These are phyloP conservation scores for Scartelaos histophorus DNA, from an alignment of 2,113 vertebrate genomes.

Conservation along the genomic window DNA sequence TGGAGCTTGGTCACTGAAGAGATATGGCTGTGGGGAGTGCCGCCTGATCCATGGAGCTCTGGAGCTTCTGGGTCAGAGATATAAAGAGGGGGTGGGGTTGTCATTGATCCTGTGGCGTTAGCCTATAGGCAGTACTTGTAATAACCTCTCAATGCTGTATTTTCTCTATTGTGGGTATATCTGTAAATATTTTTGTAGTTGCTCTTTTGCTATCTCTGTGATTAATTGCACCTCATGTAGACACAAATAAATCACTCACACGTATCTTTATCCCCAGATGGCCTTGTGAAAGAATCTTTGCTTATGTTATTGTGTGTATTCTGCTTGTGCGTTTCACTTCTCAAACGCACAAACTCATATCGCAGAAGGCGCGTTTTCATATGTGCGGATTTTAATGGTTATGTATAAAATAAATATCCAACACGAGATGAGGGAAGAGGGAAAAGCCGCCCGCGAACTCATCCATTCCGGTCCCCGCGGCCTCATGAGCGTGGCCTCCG, in stretches of 20 bases:
- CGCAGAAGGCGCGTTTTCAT: constrained; percentile 44
- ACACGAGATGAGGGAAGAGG: constrained; percentile 46
- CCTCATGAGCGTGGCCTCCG: constrained; percentile 51
- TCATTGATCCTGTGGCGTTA: constrained; percentile 71
- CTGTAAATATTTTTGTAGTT: constrained; percentile 40
- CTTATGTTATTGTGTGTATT: constrained; percentile 19
- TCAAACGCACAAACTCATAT: constrained; percentile 23
- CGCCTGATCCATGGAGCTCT: constrained; percentile 30
- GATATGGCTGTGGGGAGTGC: constrained; percentile 45
- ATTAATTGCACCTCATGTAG: constrained; percentile 61
- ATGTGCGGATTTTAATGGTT: constrained; percentile 2
- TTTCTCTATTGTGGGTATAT: constrained; percentile 11
- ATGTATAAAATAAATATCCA: constrained; percentile 1
- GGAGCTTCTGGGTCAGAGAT: constrained; percentile 62
- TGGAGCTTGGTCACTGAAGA: constrained; percentile 50
- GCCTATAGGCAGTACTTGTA: constrained; percentile 50
- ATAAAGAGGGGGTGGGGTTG: constrained; percentile 41
- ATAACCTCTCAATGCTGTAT: constrained; percentile 44
- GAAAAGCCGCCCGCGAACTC: constrained; percentile 60
- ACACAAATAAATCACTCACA: constrained; percentile 58
- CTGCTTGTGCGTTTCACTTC: constrained; percentile 16
- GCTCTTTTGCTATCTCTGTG: constrained; percentile 44
- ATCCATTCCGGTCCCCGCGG: constrained; percentile 73
- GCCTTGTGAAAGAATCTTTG: constrained; percentile 24
- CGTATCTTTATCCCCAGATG: constrained; percentile 40